phyloP scores from a whole-genome alignment of 1,140 invertebrate genomes.

The Streblospio benedicti region DNA sequence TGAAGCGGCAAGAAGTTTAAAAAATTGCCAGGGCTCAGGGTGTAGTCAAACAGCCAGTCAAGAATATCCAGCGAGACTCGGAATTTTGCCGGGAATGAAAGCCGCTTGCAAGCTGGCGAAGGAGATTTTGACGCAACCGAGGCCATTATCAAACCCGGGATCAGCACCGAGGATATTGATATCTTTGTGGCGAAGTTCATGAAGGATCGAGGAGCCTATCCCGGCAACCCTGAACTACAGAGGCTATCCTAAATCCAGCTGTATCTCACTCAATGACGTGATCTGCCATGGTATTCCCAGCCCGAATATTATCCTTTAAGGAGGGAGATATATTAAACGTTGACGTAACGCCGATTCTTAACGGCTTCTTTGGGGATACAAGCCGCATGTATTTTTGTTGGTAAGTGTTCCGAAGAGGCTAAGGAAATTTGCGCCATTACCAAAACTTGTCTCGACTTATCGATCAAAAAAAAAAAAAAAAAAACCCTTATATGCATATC shows the following conservation, averaged over 20 bases:
- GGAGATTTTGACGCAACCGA: not conserved
- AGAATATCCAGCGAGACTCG: too few relatives aligned
- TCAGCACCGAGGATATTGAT: not conserved
- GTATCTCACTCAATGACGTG: constrained; percentile 17
- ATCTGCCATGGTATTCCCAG: constrained; percentile 21
- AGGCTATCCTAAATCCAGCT: constrained; percentile 21
- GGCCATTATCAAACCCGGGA: not conserved
- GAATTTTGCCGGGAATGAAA: not conserved
- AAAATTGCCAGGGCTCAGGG: too few relatives aligned
- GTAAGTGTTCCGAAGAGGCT: not conserved
- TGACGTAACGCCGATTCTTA: constrained; percentile 19
- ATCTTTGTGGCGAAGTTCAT: constrained; percentile 7
- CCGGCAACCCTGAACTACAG: constrained; percentile 16
- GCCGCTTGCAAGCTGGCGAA: not conserved
- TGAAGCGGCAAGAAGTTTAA: too few relatives aligned
- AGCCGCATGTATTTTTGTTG: constrained; percentile 9
- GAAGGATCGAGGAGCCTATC: constrained; percentile 8
- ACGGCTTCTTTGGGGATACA: constrained; percentile 16
- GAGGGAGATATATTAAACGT: constrained; percentile 21
- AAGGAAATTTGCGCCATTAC: not conserved
- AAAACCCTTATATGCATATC: not conserved
- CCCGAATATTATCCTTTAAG: constrained; percentile 9
- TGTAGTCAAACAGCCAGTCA: too few relatives aligned
- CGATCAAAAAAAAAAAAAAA: not conserved
- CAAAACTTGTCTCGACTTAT: not conserved